phyloP scores from a whole-genome alignment of 2,888 invertebrate genomes.

The Gymnosoma rotundatum region DNA sequence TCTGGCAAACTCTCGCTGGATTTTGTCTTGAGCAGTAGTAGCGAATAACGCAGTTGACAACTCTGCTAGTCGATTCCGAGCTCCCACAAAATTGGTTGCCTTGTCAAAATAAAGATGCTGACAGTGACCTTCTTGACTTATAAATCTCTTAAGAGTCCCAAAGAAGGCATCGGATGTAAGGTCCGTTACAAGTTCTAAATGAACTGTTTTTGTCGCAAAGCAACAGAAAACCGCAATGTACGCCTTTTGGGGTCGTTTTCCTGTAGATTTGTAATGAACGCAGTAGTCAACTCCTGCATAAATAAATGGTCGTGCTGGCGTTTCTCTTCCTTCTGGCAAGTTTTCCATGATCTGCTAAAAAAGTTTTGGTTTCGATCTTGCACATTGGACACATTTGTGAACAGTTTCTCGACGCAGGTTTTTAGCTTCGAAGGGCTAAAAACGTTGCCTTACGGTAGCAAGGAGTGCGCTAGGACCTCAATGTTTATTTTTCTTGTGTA shows the following conservation, averaged over 20 bases:
- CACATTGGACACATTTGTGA: not conserved
- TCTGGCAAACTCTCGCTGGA: no score
- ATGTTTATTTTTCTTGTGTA: not conserved
- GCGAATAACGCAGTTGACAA: no score
- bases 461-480: not conserved
- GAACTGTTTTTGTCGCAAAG: not conserved
- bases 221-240: not conserved
- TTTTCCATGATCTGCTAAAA: not conserved
- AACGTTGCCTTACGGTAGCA: not conserved
- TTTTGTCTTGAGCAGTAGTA: no score
- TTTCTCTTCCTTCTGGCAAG: not conserved
- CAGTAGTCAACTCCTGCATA: not conserved
- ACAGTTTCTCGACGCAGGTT: not conserved
- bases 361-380: not conserved
- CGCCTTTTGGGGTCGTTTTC: not conserved
- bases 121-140: not conserved
- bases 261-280: not conserved
- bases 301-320: not conserved
- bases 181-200: not conserved
- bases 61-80: no score
- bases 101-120: not conserved
- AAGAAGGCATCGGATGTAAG: not conserved
- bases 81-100: not conserved
- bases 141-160: not conserved
- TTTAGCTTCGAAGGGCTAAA: not conserved